A percentile compares a stretch with the other conserved stretches of the same genome.
Conservation (phyloP, 2,113 vertebrate species). For the Felis chaus region DNA sequence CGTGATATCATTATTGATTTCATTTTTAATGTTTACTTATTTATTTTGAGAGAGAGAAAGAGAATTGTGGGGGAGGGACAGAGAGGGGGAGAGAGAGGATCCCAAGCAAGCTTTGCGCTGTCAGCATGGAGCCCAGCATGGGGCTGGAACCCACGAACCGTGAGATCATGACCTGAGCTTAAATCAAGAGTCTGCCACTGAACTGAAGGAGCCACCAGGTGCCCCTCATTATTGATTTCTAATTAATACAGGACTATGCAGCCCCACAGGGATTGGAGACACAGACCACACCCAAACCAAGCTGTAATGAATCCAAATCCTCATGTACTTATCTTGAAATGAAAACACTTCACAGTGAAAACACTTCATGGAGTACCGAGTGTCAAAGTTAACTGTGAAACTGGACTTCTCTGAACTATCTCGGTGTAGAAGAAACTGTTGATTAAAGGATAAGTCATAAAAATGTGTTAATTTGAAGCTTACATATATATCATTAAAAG, state of each 20-base stretch:
- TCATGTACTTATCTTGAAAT: not conserved
- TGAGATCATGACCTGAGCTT: too few species aligned
- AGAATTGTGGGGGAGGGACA: too few species aligned
- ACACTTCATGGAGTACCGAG: not conserved
- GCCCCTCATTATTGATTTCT: not conserved
- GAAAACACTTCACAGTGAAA: not conserved
- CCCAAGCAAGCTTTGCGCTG: too few species aligned
- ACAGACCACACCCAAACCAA: not conserved
- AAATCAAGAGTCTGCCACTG: too few species aligned
- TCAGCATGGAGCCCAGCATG: too few species aligned
- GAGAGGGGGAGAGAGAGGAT: too few species aligned
- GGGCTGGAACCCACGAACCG: too few species aligned
- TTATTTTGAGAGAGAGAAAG: too few species aligned
- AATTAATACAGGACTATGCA: not conserved
- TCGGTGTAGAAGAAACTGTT: not conserved
- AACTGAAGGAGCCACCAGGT: too few species aligned
- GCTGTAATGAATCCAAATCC: not conserved
- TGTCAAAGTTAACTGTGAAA: not conserved
- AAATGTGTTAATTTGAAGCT: not conserved
- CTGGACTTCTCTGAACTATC: not conserved
- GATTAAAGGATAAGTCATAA: not conserved
- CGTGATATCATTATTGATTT: not conserved
- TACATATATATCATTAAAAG: not conserved
- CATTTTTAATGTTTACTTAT: too few species aligned
- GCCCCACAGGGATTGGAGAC: not conserved